Evolutionary conservation across 2,797 vertebrate species (phyloP).

Genomic region (Tapirus indicus): DNA sequence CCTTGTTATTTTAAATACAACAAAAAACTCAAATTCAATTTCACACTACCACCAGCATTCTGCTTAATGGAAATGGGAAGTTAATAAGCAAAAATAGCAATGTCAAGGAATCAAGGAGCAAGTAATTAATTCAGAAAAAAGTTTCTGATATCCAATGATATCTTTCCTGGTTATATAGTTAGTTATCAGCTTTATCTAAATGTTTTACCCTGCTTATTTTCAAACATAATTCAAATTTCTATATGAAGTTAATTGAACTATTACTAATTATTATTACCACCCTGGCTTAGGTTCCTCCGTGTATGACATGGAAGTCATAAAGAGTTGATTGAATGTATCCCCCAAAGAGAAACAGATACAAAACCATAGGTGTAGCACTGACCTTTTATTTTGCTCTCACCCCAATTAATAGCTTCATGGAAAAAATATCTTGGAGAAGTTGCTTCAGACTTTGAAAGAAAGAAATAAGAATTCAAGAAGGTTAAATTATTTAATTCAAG

Average conservation of each 20-base stretch:
- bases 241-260: conserved; percentile 10
- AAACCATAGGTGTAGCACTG: conserved; percentile 63
- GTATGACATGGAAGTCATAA: not conserved
- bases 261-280: not conserved
- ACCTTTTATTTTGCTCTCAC: conserved; percentile 85
- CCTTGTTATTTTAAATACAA: not conserved
- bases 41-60: not conserved
- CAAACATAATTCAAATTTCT: conserved; percentile 41
- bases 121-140: not conserved
- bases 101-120: not conserved
- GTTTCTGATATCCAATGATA: not conserved
- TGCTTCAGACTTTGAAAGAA: conserved; percentile 85
- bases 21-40: conserved; percentile 17
- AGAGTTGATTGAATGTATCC: not conserved
- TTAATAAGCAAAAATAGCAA: not conserved
- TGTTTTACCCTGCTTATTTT: not conserved
- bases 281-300: not conserved
- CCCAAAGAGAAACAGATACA: conserved; percentile 27
- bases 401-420: conserved; percentile 81
- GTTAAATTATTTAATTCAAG: conserved; percentile 4
- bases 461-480: conserved; percentile 63
- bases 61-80: conserved; percentile 35
- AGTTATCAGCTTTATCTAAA: not conserved
- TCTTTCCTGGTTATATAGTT: not conserved
- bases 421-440: conserved; percentile 77